Base-by-base conservation (phyloP, 2,113 vertebrate species). In the Gobiocypris rarus region DNA sequence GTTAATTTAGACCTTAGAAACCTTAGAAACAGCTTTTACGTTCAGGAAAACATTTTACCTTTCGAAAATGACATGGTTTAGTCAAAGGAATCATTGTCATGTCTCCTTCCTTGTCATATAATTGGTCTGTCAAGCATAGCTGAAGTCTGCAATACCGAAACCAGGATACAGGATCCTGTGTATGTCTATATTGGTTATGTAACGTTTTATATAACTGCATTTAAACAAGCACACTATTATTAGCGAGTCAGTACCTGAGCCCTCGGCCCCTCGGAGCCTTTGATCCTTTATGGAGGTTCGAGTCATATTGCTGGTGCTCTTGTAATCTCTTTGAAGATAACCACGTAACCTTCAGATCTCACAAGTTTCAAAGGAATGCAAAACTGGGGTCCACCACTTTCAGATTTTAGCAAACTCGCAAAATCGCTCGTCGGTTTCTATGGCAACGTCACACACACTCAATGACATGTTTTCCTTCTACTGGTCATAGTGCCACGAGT, bases 261-360 rank as follows among this genome's bases (percentile, higher is more conserved):
- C 48, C 50, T 56, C 83, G 45, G 52, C 43, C 24, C 79, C 19
- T 28, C 34, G 15, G 50, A 50, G 74, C 83, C 81, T 87, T 89
- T 86, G 82, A 91, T 89, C 82, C 73, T 73, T 43, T 67, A 50
- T 65, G 69, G 79, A 85, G 54, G 67, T 61, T 61, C 3, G 70
- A 81, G 80, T 88, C 61, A 38, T 58, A 82, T 41, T 38, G 48
- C 38, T 82, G 67, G 81, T 81, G 75, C 75, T 84, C 80, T 52
- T 74, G 17, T 69, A 67, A 85, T 65, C 81, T 82, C 69, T 88
- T 86, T 90, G 85, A 87, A 86, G 71, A 86, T 85, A 26, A 83
- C 61, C 78, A 63, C 48, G 59, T 81, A 83, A 76, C 84, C 84
- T 70, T 81, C 71, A 75, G 82, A 82, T 76, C 65, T 81, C 65